Evolutionary conservation across 1,140 invertebrate species (phyloP), one percentile per base, ranked within the genome.

Genomic region (Chionoecetes opilio): DNA sequence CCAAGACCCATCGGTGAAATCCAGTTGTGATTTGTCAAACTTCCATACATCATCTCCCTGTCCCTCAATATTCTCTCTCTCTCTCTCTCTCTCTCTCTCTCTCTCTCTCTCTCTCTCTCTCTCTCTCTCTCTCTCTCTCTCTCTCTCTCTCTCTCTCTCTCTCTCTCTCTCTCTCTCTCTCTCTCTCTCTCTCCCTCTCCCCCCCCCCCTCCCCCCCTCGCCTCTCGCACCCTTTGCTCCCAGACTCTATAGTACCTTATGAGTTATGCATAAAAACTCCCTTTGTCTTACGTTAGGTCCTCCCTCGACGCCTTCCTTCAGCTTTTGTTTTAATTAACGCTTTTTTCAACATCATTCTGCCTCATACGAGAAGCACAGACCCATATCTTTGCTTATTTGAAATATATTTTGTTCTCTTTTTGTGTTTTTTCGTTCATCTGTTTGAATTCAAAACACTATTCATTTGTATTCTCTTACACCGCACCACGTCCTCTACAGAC

Each of bases 11-110:
- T 75, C 11, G 6, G 21, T 75, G 63, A 75, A 75, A 75, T 1
- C 63, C 63, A 75, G 63, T 75, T 75, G 63, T n/a, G 21, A 75
- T 75, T 75, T 75, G 8, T n/a, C 63, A 75, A 75, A n/a, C 63
- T 75, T n/a, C 63, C 63, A 21, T 1, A 75, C n/a, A 26, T 75
- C 63, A n/a, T 26, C 63, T n/a, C 21, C n/a, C 26, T 21, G 3
- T n/a, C n/a, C 53, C 6, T 26, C 82, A 11, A 14, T n/a, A 0
- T 38, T 35, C 86, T 35, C 34, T 35, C 86, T 88, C 86, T 35
- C 5, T 88, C 86, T 88, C 86, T 88, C 86, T 88, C 34, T 35
- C 86, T 35, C 86, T 88, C 86, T 38, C 35, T 21, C 86, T 88
- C 34, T 88, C 17, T 29, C 86, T 88, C 32, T n/a, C 46, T 92